phyloP scores from a whole-genome alignment of 2,113 vertebrate genomes.

The Myotis yumanensis region DNA sequence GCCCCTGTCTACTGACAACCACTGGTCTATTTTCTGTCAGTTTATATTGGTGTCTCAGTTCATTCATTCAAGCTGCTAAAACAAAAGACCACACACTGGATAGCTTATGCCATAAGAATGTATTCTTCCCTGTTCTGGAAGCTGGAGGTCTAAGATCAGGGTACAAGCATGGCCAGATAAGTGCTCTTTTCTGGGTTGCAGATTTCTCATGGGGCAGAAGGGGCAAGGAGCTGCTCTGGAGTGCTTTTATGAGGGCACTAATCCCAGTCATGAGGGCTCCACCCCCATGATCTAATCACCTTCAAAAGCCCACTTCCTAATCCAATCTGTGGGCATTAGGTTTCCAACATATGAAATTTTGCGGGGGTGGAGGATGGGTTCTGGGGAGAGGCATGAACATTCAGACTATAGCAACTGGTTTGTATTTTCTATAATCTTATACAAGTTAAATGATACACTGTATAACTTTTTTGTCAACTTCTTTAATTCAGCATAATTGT shows the following conservation, averaged over 20 bases:
- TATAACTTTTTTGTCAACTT: background rate
- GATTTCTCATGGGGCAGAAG: background rate
- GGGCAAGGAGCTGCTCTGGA: background rate
- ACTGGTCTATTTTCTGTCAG: background rate
- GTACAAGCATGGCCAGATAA: background rate
- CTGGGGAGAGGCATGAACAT: background rate
- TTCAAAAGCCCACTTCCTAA: background rate
- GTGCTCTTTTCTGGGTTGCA: background rate
- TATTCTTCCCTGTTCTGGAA: background rate
- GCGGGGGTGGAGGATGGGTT: no score
- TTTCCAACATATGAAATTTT: background rate
- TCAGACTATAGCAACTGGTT: background rate
- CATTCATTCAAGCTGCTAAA: background rate
- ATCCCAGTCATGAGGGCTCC: background rate
- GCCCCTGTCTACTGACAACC: background rate
- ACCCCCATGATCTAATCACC: background rate
- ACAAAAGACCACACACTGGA: background rate
- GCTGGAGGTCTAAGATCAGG: background rate
- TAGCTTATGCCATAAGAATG: background rate
- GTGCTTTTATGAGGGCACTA: background rate
- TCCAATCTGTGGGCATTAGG: background rate
- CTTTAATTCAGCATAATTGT: background rate
- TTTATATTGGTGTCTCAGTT: background rate
- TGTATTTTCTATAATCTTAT: background rate
- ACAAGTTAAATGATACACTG: background rate